A percentile compares a stretch with the other conserved stretches of the same genome.
These are phyloP conservation scores for Taurulus bubalis DNA, from an alignment of 2,113 vertebrate genomes.

Conservation along the genomic window DNA sequence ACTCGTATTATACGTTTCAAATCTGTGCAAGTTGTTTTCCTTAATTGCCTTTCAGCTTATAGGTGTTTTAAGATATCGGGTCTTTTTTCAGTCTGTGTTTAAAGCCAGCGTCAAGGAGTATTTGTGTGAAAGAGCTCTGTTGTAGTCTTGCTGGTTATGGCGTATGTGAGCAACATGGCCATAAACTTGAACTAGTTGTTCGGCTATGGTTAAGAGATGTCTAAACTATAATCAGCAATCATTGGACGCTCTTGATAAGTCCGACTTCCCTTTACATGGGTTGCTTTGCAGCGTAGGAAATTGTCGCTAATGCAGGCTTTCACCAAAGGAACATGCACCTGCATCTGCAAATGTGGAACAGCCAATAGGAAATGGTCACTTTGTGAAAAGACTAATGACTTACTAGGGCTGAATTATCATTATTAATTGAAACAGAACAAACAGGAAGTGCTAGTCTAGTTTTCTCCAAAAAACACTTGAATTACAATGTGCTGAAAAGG, in stretches of 20 bases:
- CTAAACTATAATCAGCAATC: no score
- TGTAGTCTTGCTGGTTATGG: neutral
- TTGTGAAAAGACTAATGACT: neutral
- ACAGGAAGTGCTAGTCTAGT: neutral
- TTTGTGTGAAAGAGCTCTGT: neutral
- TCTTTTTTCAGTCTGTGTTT: neutral
- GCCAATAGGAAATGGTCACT: neutral
- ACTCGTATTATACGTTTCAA: neutral
- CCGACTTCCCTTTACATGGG: neutral
- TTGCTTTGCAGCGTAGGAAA: neutral
- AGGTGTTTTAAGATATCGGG: neutral
- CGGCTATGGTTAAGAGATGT: no score
- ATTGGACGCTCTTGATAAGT: neutral
- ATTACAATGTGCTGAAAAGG: neutral
- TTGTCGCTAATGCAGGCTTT: no score
- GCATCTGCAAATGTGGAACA: no score
- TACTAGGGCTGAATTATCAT: no score
- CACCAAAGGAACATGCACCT: no score
- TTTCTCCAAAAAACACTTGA: neutral
- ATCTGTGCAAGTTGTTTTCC: neutral
- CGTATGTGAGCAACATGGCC: no score
- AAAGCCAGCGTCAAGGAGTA: neutral
- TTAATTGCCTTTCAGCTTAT: neutral
- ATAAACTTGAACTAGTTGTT: neutral
- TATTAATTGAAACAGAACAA: neutral